Conservation (phyloP, 2,113 vertebrate genomes). For the Brachyhypopomus occidentalis region DNA sequence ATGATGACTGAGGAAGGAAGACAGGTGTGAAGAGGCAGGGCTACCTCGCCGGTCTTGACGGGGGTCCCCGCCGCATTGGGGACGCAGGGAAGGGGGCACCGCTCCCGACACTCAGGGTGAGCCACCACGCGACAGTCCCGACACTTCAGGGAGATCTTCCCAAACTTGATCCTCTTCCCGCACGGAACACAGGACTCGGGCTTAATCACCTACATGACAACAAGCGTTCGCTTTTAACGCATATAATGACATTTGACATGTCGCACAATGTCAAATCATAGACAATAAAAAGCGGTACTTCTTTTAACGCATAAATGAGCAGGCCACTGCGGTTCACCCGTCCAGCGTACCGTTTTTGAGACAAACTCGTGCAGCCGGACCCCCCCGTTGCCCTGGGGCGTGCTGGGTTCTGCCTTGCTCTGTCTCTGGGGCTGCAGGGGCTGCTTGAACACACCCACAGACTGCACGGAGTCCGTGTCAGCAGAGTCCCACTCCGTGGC, state of each 20-base stretch:
- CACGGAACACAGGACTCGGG: conserved; percentile 96
- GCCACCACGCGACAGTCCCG: conserved; percentile 90
- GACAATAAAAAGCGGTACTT: too few relatives aligned
- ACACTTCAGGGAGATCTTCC: conserved; percentile 91
- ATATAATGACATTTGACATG: not conserved
- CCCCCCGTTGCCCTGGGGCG: conserved; percentile 79
- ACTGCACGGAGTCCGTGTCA: conserved; percentile 81
- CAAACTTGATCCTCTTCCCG: conserved; percentile 96
- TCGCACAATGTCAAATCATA: not conserved
- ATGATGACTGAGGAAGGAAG: not conserved
- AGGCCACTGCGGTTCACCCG: not conserved
- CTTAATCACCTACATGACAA: conserved; percentile 87
- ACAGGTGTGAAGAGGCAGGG: not conserved
- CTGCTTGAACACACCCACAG: conserved; percentile 71
- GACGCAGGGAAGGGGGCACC: conserved; percentile 94
- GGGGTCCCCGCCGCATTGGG: conserved; percentile 84
- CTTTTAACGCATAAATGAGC: not conserved
- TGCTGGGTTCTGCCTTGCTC: conserved; percentile 66
- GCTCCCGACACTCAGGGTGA: conserved; percentile 91
- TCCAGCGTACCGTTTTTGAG: conserved; percentile 85
- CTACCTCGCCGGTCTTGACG: conserved; percentile 85
- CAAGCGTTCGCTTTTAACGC: not conserved
- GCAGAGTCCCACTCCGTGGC: conserved; percentile 84
- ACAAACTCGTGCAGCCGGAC: conserved; percentile 90
- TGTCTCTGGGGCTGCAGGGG: conserved; percentile 68